Conservation (phyloP, 1,140 invertebrate species). For the Parapsyche elsis region DNA sequence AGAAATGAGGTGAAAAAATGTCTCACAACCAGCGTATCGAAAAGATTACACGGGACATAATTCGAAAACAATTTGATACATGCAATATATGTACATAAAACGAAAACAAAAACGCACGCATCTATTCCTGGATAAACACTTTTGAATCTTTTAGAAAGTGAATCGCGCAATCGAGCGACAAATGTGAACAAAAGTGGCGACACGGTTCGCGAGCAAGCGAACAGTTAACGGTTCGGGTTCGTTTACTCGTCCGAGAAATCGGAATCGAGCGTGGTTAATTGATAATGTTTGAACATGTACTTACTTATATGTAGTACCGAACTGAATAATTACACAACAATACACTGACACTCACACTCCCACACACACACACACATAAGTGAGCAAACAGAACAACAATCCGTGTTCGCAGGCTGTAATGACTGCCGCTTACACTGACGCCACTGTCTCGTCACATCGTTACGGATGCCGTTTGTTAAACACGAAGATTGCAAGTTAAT, state of each 20-base stretch:
- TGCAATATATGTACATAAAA: too few relatives aligned
- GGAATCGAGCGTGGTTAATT: background rate
- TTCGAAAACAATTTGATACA: background rate
- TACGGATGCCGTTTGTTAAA: background rate
- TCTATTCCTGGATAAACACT: background rate
- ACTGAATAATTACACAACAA: slow-evolving; percentile 13
- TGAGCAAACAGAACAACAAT: background rate
- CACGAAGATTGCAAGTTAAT: background rate
- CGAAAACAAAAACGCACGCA: background rate
- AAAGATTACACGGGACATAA: slow-evolving; percentile 16
- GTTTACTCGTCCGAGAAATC: background rate
- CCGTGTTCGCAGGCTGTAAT: slow-evolving; percentile 24
- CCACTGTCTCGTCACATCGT: background rate
- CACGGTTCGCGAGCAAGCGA: background rate
- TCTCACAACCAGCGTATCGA: background rate
- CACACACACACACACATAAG: background rate
- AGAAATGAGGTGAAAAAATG: background rate
- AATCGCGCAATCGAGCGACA: background rate
- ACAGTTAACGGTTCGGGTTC: background rate
- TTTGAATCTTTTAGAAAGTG: background rate
- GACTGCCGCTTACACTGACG: slow-evolving; percentile 19
- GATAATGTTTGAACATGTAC: slow-evolving; percentile 10
- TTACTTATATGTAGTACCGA: background rate
- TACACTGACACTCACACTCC: background rate
- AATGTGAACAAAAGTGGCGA: slow-evolving; percentile 3